Evolutionary conservation across 2,113 vertebrate genomes (phyloP).

Genomic region (Murina feae): DNA sequence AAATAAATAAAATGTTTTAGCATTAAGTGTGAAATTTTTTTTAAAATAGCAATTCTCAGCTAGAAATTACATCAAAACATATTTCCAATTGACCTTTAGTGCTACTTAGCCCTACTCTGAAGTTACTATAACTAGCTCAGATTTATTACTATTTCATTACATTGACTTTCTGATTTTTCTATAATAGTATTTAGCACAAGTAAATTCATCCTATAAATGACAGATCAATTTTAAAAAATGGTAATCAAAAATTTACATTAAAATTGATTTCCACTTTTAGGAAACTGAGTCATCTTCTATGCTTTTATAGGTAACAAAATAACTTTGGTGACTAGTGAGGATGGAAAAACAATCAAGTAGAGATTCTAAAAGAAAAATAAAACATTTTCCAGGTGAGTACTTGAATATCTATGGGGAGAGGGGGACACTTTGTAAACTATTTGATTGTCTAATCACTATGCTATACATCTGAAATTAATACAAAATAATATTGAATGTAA

Average conservation of each 20-base stretch:
- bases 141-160: background rate
- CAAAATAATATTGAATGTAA: too few relatives aligned
- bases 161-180: slow-evolving; percentile 2
- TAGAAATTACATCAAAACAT: background rate
- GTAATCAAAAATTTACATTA: background rate
- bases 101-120: background rate
- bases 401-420: background rate
- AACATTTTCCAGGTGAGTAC: background rate
- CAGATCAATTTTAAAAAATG: background rate
- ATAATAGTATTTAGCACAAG: background rate
- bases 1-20: background rate
- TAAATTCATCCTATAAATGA: background rate
- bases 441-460: background rate
- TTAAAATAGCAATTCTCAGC: background rate
- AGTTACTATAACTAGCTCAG: background rate
- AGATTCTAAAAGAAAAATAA: background rate
- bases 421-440: background rate
- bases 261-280: background rate
- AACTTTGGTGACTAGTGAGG: background rate
- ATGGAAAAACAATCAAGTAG: background rate
- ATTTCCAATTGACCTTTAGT: background rate
- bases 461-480: background rate
- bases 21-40: background rate
- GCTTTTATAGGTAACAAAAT: background rate
- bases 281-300: background rate